A percentile compares a stretch with the other conserved stretches of the same genome.
These are phyloP conservation scores for Paratilapia polleni DNA, from an alignment of 2,113 vertebrate species.

Conservation along the genomic window DNA sequence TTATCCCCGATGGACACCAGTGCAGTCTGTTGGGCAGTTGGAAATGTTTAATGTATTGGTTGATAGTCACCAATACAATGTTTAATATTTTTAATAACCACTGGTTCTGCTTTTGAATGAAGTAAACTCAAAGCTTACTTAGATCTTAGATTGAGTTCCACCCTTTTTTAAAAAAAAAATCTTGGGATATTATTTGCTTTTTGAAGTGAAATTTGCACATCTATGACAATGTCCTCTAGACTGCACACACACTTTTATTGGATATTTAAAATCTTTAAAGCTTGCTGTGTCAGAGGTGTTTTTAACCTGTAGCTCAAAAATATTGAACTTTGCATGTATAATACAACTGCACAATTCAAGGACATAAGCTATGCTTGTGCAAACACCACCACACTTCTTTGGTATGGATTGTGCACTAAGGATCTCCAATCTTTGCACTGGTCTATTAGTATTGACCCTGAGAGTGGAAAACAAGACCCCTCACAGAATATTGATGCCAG, in stretches of 20 bases:
- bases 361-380: slow-evolving; percentile 17
- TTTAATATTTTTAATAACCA: background rate
- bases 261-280: background rate
- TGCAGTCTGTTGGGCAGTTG: slow-evolving; percentile 17
- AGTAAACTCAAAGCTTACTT: background rate
- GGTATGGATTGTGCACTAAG: slow-evolving; percentile 48
- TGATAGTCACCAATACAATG: background rate
- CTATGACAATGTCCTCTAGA: no score
- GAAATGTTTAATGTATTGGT: background rate
- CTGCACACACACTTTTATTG: background rate
- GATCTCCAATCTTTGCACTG: slow-evolving; percentile 54
- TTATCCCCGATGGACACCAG: slow-evolving; percentile 2
- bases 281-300: background rate
- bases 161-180: background rate
- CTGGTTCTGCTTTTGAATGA: background rate
- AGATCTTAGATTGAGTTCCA: background rate
- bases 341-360: slow-evolving; percentile 13
- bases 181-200: background rate
- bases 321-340: background rate
- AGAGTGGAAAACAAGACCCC: slow-evolving; percentile 66
- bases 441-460: slow-evolving; percentile 75
- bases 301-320: background rate
- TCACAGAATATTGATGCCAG: slow-evolving; percentile 73
- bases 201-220: background rate
- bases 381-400: slow-evolving; percentile 40